Percentiles rank a stretch among this genome's conserved stretches.
Conservation (phyloP, 1,140 invertebrate genomes). For the Camponotus floridanus region DNA sequence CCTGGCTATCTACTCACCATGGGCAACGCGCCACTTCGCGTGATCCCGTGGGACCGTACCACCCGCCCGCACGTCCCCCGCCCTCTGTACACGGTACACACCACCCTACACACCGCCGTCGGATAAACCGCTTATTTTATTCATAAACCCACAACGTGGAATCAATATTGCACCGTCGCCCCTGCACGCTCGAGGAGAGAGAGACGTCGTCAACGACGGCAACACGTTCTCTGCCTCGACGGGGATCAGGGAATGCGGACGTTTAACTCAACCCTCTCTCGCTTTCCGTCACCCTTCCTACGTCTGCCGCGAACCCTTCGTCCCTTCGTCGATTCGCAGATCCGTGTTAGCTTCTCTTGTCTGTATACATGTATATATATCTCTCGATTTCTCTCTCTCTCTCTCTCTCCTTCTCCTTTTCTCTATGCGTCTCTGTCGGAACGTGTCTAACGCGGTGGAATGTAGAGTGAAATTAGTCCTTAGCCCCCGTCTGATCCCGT, state of each 20-base stretch:
- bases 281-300: background rate
- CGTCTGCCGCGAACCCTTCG: constrained; percentile 14
- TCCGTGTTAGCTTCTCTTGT: constrained; percentile 11
- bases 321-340: constrained; percentile 12
- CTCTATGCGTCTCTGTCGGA: constrained; percentile 47
- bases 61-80: constrained; percentile 52
- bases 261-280: constrained; percentile 67
- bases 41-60: constrained; percentile 76
- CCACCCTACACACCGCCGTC: constrained; percentile 64
- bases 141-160: constrained; percentile 77
- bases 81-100: constrained; percentile 66
- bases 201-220: constrained; percentile 58
- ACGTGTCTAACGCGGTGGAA: constrained; percentile 68
- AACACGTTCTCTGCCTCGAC: constrained; percentile 64
- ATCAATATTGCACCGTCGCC: constrained; percentile 75
- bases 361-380: background rate
- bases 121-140: constrained; percentile 80
- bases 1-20: constrained; percentile 77
- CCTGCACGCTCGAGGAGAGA: constrained; percentile 49
- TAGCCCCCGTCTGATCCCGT: constrained; percentile 67
- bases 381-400: background rate
- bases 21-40: constrained; percentile 78
- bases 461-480: constrained; percentile 76
- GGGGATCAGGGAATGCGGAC: constrained; percentile 72
- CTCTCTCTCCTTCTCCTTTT: background rate